Base-by-base conservation (phyloP, 1,140 invertebrate species). In the Babylonia areolata region DNA sequence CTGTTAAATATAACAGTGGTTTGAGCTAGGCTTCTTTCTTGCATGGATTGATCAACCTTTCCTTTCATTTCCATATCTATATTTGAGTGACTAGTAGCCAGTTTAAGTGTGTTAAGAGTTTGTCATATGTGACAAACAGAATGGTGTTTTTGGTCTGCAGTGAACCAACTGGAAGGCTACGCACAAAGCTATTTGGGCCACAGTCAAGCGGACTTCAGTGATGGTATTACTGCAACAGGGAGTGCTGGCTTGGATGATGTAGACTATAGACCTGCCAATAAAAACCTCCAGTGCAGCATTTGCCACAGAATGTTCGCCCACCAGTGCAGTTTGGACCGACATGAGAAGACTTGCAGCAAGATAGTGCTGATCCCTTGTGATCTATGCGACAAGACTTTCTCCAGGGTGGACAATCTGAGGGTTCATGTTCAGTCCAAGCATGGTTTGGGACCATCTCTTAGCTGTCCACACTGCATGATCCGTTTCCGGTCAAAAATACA, bases 371-470 rank as follows among this genome's bases (percentile, higher is more conserved):
- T 84, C 39, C 82, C 82, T 0, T 84, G 82, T 46, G 82, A 84
- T 20, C 31, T 73, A 20, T 84, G 82, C 75, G 82, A 84, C 69
- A 58, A 84, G 82, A 84, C 82, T 2, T 84, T 84, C 33, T 73
- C 58, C 40, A 35, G 82, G 12, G 64, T 73, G 3, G 82, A 84
- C 40, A 84, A 84, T 33, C 69, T 84, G 1, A 64, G 69, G 35
- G 64, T 73, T 17, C 82, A 84, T 46, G 64, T 84, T 37, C 82
- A 84, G 40, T 37, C 54, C 11, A 73, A 84, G n/a, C 82, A 84
- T 51, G 82, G 82, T 11, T 31, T 73, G 35, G 82, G 82, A 23
- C 82, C 82, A 20, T 84, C 82, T 1, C 28, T 73, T 5, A 84
- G 28, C 23, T 84, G 82, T 46, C 69, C 82, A 31, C 15, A 73